Conservation (phyloP, 2,888 invertebrate species). For the Sepiola atlantica region DNA sequence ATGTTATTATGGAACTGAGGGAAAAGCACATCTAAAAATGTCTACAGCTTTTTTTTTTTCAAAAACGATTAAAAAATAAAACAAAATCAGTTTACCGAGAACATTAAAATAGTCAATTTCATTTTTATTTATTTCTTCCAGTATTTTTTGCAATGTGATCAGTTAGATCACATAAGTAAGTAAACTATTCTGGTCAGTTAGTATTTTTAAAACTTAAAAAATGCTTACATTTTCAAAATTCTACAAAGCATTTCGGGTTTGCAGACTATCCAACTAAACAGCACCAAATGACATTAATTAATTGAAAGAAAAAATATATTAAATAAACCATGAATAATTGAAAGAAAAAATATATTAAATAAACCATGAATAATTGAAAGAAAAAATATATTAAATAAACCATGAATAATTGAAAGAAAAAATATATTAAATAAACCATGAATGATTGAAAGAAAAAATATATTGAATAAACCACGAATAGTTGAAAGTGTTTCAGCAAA, state of each 20-base stretch:
- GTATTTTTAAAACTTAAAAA: not conserved
- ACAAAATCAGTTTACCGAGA: too few species aligned
- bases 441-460: too few species aligned
- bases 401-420: not conserved
- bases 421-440: not conserved
- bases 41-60: not conserved
- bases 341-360: too few species aligned
- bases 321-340: too few species aligned
- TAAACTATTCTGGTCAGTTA: not conserved
- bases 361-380: too few species aligned
- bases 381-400: too few species aligned
- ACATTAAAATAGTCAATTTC: not conserved
- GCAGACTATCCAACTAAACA: not conserved
- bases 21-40: not conserved
- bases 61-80: not conserved
- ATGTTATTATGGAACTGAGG: not conserved
- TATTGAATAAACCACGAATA: too few species aligned
- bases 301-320: too few species aligned
- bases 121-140: not conserved
- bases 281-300: not conserved
- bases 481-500: too few species aligned
- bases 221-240: not conserved
- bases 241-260: not conserved
- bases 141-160: not conserved
- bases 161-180: not conserved